Conservation (phyloP, 2,113 vertebrate genomes). For the Setophaga petechia region DNA sequence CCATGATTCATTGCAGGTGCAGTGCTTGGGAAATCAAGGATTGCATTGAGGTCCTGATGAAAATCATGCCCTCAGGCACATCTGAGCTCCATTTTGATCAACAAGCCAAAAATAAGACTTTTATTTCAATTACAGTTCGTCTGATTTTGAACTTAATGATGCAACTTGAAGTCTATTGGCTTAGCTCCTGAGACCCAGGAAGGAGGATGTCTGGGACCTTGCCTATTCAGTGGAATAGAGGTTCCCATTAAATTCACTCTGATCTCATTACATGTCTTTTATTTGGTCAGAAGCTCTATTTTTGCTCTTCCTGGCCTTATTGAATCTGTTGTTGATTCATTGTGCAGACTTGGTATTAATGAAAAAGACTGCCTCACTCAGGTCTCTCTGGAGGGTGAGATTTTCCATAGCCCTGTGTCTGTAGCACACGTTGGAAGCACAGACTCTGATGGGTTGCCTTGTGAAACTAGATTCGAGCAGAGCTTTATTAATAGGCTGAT, state of each 20-base stretch:
- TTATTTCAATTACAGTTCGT: constrained; percentile 61
- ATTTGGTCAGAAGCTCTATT: constrained; percentile 60
- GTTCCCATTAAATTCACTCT: constrained; percentile 58
- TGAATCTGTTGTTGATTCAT: constrained; percentile 72
- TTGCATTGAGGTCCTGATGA: constrained; percentile 66
- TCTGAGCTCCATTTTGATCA: constrained; percentile 66
- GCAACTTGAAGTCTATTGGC: constrained; percentile 61
- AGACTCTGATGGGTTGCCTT: constrained; percentile 44
- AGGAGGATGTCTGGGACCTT: constrained; percentile 51
- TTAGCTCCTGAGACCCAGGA: constrained; percentile 61
- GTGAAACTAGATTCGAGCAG: constrained; percentile 54
- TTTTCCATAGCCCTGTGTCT: constrained; percentile 56
- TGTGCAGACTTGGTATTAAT: constrained; percentile 47
- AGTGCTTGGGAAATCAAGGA: constrained; percentile 67
- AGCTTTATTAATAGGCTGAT: constrained; percentile 69
- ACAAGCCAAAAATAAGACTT: constrained; percentile 60
- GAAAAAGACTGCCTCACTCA: constrained; percentile 41
- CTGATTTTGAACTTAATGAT: constrained; percentile 71
- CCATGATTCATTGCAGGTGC: constrained; percentile 69
- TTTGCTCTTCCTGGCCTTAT: constrained; percentile 65
- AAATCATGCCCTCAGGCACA: constrained; percentile 66
- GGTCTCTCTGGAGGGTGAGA: constrained; percentile 41
- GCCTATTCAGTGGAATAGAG: constrained; percentile 44
- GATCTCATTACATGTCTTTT: constrained; percentile 32
- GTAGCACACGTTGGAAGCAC: constrained; percentile 14